Percentiles rank a stretch among this genome's conserved stretches.
phyloP scores from a whole-genome alignment of 2,113 vertebrate species.

The Thermophis baileyi region DNA sequence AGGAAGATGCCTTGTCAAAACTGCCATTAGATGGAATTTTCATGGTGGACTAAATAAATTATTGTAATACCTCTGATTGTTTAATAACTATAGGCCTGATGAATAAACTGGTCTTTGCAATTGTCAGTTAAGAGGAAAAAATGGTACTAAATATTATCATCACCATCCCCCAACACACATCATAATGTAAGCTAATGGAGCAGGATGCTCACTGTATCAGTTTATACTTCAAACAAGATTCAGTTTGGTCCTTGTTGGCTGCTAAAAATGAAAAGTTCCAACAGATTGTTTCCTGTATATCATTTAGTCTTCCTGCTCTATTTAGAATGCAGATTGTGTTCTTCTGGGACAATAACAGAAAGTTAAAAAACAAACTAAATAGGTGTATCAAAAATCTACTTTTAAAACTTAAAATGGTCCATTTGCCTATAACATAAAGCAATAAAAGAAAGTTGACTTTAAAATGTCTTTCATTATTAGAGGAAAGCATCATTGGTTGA shows the following conservation, averaged over 20 bases:
- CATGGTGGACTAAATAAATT: neutral
- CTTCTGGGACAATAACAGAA: neutral
- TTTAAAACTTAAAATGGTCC: constrained; percentile 7
- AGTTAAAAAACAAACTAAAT: neutral
- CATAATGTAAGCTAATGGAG: neutral
- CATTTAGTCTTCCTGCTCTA: neutral
- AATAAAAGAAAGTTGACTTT: neutral
- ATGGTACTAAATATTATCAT: neutral
- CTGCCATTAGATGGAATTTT: neutral
- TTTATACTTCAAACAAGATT: neutral
- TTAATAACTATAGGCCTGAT: neutral
- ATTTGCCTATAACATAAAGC: neutral
- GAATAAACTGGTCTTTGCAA: neutral
- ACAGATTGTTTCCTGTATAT: neutral
- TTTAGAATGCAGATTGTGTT: neutral
- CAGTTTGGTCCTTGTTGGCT: neutral
- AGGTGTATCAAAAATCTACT: neutral
- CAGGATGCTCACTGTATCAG: neutral
- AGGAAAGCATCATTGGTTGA: constrained; percentile 2
- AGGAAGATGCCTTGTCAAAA: neutral
- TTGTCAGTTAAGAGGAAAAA: neutral
- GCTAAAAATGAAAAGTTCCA: neutral
- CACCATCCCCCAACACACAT: neutral
- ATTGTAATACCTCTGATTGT: neutral
- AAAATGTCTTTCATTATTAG: constrained; percentile 3